Base-by-base conservation (phyloP, 2,113 vertebrate genomes). In the Caretta caretta region DNA sequence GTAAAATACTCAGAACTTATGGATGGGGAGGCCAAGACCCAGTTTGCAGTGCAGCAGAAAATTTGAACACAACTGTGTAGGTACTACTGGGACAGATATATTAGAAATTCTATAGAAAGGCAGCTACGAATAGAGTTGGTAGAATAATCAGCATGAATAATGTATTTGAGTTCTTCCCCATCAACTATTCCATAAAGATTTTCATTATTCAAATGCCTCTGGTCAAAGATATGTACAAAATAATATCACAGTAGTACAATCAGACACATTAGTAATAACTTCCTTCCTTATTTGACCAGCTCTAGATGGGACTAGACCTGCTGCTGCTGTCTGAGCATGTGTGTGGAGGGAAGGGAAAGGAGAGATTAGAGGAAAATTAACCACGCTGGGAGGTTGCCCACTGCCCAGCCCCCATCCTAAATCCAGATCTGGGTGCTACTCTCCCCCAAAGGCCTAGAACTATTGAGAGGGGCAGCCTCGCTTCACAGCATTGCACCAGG, bases 251-350 rank as follows among this genome's bases (percentile, higher is more conserved):
- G 49, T 10, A 49, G 49, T 49, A 49, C 91, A 86, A 1, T 22
- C 53, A 62, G 88, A 92, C 92, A 80, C 82, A 24, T 94, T 90
- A 91, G 95, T 89, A 93, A 53, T 88, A 5, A n/a, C 7, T 50
- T 75, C 62, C 22, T 83, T 35, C 69, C 0, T 57, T 42, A 57
- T 1, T 20, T 75, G 35, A 69, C 62, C 17, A 69, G 31, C 16
- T n/a, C 62, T 19, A 17, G 16, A 35, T 17, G 35, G 62, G 62
- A 69, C 31, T 17, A 69, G 62, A 31, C 35, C 62, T 65, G 17
- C 35, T 69, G 35, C 16, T 65, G 31, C 29, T 29, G 13, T 17
- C 62, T 65, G 57, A 62, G 7, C 49, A 49, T 12, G 46, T 27
- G 8, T 16, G 16, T 25, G 29, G 35, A 29, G 22, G 48, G 84